These are phyloP conservation scores for Loripinus fragilis DNA, from an alignment of 2,888 invertebrate genomes.

Conservation along the genomic window DNA sequence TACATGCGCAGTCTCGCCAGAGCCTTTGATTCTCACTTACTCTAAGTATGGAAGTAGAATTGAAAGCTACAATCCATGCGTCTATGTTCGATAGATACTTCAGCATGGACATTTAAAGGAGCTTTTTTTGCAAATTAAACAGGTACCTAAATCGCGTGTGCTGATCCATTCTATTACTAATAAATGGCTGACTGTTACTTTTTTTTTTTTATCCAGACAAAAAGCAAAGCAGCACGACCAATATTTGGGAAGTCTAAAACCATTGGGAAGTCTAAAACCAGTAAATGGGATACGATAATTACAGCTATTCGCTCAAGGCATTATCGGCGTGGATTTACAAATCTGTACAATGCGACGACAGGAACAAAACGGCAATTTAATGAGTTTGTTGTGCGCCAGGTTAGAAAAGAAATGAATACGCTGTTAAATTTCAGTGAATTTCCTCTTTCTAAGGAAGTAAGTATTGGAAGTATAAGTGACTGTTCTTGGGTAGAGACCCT, in stretches of 20 bases:
- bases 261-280: constrained; percentile 9
- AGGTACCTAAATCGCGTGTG: too few species aligned
- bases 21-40: too few species aligned
- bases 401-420: constrained; percentile 24
- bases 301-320: constrained; percentile 32
- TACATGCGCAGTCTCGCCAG: too few species aligned
- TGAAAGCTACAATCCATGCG: too few species aligned
- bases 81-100: too few species aligned
- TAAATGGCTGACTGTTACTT: too few species aligned
- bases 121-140: too few species aligned
- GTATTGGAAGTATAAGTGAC: constrained; percentile 23
- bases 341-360: constrained; percentile 35
- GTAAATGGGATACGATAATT: constrained; percentile 34
- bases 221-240: constrained; percentile 2
- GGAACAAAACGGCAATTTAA: constrained; percentile 27
- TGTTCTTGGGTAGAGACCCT: constrained; percentile 43
- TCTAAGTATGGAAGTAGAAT: too few species aligned
- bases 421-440: constrained; percentile 26
- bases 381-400: constrained; percentile 13
- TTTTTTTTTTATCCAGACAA: not conserved
- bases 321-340: constrained; percentile 30
- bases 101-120: too few species aligned
- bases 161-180: too few species aligned
- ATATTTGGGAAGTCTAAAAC: constrained; percentile 15
- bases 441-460: constrained; percentile 30